A percentile compares a stretch with the other conserved stretches of the same genome.
Evolutionary conservation across 1,140 invertebrate species (phyloP).

Genomic region (Thalassaphorura encarpata): DNA sequence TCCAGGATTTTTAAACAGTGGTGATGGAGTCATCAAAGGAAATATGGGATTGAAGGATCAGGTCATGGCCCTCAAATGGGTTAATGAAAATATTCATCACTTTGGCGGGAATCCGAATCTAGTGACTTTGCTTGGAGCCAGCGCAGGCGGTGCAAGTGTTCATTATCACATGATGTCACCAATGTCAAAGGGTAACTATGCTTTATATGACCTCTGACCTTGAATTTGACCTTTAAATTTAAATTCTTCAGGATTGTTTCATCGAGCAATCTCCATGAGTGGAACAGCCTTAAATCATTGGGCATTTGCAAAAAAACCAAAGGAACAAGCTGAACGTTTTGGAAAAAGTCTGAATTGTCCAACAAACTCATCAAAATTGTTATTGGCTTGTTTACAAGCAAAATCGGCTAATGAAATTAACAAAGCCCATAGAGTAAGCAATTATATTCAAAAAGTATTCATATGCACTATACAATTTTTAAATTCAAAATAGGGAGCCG

Average conservation of each 20-base stretch:
- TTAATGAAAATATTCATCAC: slow-evolving; percentile 11
- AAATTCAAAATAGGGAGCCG: not conserved
- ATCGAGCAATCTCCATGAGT: slow-evolving; percentile 13
- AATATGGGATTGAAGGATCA: too few relatives aligned
- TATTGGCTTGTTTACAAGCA: slow-evolving; percentile 35
- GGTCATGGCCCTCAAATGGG: slow-evolving; percentile 21
- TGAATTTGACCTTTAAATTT: too few relatives aligned
- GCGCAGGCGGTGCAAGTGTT: slow-evolving; percentile 26
- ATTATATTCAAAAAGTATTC: not conserved
- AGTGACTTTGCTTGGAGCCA: not conserved
- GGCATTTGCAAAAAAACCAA: slow-evolving; percentile 54
- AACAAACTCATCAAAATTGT: slow-evolving; percentile 48
- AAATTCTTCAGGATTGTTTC: slow-evolving; percentile 17
- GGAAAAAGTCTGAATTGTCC: slow-evolving; percentile 43
- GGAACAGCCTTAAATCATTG: slow-evolving; percentile 60
- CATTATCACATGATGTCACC: slow-evolving; percentile 31
- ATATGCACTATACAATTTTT: not conserved
- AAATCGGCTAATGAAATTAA: not conserved
- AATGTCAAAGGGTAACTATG: slow-evolving; percentile 27
- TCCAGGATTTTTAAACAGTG: slow-evolving; percentile 24
- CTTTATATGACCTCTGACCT: too few relatives aligned
- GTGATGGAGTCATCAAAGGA: slow-evolving; percentile 14
- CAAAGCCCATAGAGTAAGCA: slow-evolving; percentile 4
- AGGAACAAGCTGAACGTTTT: slow-evolving; percentile 50
- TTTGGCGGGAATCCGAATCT: too few relatives aligned